A percentile compares a stretch with the other conserved stretches of the same genome.
Evolutionary conservation across 2,797 vertebrate genomes (phyloP).

Genomic region (Holocentrus rufus): DNA sequence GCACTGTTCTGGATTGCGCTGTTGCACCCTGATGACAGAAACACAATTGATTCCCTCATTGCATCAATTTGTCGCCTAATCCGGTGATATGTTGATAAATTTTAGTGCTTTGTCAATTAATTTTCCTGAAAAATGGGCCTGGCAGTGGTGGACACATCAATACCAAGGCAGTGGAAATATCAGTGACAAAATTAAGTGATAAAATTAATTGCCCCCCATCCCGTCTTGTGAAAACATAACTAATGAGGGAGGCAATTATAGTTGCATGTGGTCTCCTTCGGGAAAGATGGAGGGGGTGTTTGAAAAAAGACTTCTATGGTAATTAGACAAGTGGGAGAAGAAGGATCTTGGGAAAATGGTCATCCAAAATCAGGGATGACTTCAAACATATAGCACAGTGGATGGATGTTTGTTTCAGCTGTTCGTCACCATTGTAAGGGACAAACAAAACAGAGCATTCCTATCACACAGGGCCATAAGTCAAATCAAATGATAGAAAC

Average conservation of each 20-base stretch:
- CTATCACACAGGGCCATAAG: constrained; percentile 53
- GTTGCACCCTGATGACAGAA: constrained; percentile 75
- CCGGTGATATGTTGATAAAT: constrained; percentile 88
- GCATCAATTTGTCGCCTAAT: constrained; percentile 88
- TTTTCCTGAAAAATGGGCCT: constrained; percentile 85
- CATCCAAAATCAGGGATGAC: constrained; percentile 69
- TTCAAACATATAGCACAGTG: constrained; percentile 45
- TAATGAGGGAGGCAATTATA: constrained; percentile 88
- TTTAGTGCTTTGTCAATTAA: constrained; percentile 87
- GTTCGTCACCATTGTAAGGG: constrained; percentile 48
- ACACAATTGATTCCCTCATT: constrained; percentile 88
- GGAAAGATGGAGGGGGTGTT: constrained; percentile 77
- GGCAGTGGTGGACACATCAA: constrained; percentile 80
- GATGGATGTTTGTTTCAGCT: constrained; percentile 65
- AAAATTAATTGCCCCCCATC: constrained; percentile 86
- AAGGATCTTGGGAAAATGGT: constrained; percentile 73
- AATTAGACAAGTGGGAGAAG: constrained; percentile 80
- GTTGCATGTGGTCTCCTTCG: constrained; percentile 83
- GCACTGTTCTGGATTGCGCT: constrained; percentile 62
- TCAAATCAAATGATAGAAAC: constrained; percentile 56
- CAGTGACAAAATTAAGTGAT: constrained; percentile 87
- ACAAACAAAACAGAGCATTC: constrained; percentile 61
- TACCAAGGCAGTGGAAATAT: constrained; percentile 77
- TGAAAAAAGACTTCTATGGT: constrained; percentile 77
- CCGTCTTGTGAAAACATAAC: constrained; percentile 86